Conservation (phyloP, 2,888 invertebrate genomes). For the Diaperis boleti region DNA sequence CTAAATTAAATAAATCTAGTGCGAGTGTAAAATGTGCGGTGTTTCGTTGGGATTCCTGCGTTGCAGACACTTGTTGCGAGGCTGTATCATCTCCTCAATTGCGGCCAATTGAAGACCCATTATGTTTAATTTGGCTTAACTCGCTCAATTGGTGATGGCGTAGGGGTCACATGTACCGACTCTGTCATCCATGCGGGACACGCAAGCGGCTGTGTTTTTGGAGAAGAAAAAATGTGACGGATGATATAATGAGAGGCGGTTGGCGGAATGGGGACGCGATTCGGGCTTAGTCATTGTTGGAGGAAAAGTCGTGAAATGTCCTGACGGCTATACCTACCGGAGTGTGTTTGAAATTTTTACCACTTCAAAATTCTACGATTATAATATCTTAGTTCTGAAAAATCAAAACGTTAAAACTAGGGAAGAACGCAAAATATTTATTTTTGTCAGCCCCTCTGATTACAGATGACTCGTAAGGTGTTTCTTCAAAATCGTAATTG, state of each 20-base stretch:
- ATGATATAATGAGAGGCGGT: conserved; percentile 3
- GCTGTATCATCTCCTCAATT: conserved; percentile 64
- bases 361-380: too few relatives aligned
- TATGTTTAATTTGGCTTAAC: conserved; percentile 67
- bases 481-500: too few relatives aligned
- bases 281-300: neutral
- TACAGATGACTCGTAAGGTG: too few relatives aligned
- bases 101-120: conserved; percentile 65
- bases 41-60: conserved; percentile 37
- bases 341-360: too few relatives aligned
- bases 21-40: conserved; percentile 22
- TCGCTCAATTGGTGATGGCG: conserved; percentile 66
- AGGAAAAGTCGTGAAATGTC: too few relatives aligned
- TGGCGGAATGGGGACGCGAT: conserved; percentile 1
- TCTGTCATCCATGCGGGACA: conserved; percentile 63
- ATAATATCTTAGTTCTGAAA: too few relatives aligned
- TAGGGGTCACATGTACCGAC: conserved; percentile 64
- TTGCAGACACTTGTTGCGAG: conserved; percentile 62
- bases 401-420: too few relatives aligned
- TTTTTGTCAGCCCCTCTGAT: neutral
- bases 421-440: neutral
- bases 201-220: conserved; percentile 54
- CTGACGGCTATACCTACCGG: too few relatives aligned
- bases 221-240: conserved; percentile 9
- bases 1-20: conserved; percentile 24